Conservation (phyloP, 1,140 invertebrate genomes). For the Sarcophaga bullata region DNA sequence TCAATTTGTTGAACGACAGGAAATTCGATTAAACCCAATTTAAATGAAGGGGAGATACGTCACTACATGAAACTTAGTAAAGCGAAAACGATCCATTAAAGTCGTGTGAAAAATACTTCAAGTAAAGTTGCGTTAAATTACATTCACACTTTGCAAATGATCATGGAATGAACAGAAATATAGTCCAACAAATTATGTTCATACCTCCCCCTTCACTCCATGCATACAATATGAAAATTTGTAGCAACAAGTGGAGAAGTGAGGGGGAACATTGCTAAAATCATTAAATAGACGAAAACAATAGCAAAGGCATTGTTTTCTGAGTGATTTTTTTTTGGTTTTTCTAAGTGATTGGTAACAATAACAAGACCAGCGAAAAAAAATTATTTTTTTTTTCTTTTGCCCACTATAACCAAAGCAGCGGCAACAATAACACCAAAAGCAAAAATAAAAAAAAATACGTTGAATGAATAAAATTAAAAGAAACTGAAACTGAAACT, state of each 20-base stretch:
- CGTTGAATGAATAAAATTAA: slow-evolving; percentile 1
- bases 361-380: not conserved
- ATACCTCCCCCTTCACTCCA: not conserved
- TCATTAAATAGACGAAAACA: not conserved
- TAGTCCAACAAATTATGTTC: not conserved
- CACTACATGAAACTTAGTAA: not conserved
- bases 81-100: not conserved
- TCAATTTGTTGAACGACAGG: slow-evolving; percentile 35
- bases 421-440: not conserved
- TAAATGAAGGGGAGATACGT: not conserved
- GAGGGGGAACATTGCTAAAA: not conserved
- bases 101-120: slow-evolving; percentile 21
- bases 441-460: too few relatives aligned
- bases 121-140: slow-evolving; percentile 36
- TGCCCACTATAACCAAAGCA: not conserved
- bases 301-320: not conserved
- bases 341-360: not conserved
- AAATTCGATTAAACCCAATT: slow-evolving; percentile 36
- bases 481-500: not conserved
- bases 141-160: slow-evolving; percentile 31
- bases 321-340: not conserved
- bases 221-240: too few relatives aligned
- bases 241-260: too few relatives aligned
- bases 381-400: not conserved
- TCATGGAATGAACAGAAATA: not conserved